These are phyloP conservation scores for Pipistrellus nathusii DNA, from an alignment of 2,797 vertebrate species.

Conservation along the genomic window DNA sequence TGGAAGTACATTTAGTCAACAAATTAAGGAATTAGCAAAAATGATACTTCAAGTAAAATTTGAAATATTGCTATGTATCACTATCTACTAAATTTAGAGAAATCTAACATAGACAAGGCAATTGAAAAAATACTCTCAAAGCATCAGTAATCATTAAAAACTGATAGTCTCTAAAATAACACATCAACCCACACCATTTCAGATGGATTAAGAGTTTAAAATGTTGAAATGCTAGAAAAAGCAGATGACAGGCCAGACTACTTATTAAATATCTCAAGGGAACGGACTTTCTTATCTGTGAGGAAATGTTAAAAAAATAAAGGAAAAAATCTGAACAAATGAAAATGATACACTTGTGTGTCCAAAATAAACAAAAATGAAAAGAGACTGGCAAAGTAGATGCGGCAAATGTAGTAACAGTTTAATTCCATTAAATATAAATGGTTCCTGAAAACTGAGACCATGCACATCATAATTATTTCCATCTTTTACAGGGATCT, in stretches of 20 bases:
- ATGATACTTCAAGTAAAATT: constrained; percentile 21
- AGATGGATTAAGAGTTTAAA: constrained; percentile 40
- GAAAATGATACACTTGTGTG: constrained; percentile 14
- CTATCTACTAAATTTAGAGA: constrained; percentile 17
- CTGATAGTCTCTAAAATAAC: constrained; percentile 45
- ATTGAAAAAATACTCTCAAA: constrained; percentile 1
- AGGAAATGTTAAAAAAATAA: constrained; percentile 7
- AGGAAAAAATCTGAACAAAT: background rate
- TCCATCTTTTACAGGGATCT: background rate
- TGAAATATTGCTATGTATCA: background rate
- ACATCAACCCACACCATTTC: background rate
- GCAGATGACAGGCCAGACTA: constrained; percentile 23
- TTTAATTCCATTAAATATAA: constrained; percentile 42
- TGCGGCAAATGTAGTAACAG: background rate
- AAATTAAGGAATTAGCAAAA: constrained; percentile 8
- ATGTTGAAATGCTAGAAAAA: constrained; percentile 38
- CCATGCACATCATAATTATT: background rate
- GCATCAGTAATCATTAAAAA: background rate
- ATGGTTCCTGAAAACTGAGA: constrained; percentile 21
- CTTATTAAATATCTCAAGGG: background rate
- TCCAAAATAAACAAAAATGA: constrained; percentile 22
- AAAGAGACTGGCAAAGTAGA: background rate
- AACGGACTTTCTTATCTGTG: constrained; percentile 12
- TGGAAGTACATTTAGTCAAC: background rate
- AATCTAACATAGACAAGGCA: background rate